A percentile compares a stretch with the other conserved stretches of the same genome.
Conservation (phyloP, 2,888 invertebrate species). For the Melanostoma scalare region DNA sequence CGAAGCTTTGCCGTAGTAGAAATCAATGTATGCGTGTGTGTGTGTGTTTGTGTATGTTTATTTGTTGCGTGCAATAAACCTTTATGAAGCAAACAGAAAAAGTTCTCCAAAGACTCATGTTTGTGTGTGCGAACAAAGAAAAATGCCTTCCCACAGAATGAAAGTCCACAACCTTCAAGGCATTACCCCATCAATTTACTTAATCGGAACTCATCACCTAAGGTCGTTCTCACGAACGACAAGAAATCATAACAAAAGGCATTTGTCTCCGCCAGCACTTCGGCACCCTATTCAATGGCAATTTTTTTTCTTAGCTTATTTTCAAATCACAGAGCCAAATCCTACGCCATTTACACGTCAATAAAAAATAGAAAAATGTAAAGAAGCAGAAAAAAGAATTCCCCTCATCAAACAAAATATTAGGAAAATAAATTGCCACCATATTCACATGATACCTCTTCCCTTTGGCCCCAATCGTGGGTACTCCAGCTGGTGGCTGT, state of each 20-base stretch:
- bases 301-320: slow-evolving; percentile 10
- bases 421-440: slow-evolving; percentile 68
- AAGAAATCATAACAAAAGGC: slow-evolving; percentile 65
- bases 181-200: slow-evolving; percentile 35
- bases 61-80: too few relatives aligned
- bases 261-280: slow-evolving; percentile 52
- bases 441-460: slow-evolving; percentile 49
- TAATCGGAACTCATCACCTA: slow-evolving; percentile 34
- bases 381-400: not conserved
- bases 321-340: slow-evolving; percentile 42
- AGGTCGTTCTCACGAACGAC: slow-evolving; percentile 40
- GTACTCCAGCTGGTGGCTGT: slow-evolving; percentile 1
- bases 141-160: not conserved
- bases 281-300: slow-evolving; percentile 46
- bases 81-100: not conserved
- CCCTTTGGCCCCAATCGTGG: not conserved
- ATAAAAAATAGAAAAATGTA: slow-evolving; percentile 40
- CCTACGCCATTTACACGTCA: slow-evolving; percentile 64
- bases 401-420: slow-evolving; percentile 54
- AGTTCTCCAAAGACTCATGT: slow-evolving; percentile 3
- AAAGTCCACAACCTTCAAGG: slow-evolving; percentile 13
- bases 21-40: too few relatives aligned
- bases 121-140: slow-evolving; percentile 11
- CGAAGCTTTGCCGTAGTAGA: too few relatives aligned
- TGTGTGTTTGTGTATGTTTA: too few relatives aligned